phyloP scores from a whole-genome alignment of 2,888 invertebrate genomes.

The Escarpia spicata region DNA sequence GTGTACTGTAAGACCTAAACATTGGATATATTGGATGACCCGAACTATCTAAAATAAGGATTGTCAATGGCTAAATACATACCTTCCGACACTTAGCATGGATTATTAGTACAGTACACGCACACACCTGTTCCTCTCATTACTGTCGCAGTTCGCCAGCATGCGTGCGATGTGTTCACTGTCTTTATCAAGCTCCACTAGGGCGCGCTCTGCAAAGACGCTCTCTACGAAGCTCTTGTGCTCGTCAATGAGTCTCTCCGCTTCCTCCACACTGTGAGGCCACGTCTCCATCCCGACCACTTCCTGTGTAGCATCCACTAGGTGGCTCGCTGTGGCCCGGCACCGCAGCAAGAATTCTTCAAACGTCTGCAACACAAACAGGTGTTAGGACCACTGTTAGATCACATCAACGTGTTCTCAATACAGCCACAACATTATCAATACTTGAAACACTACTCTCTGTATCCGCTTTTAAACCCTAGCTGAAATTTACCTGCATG shows the following conservation, averaged over 20 bases:
- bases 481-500: neutral
- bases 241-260: neutral
- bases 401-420: neutral
- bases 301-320: neutral
- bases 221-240: neutral
- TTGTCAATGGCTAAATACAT: neutral
- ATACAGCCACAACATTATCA: neutral
- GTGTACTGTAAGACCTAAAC: no score
- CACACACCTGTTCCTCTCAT: neutral
- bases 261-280: neutral
- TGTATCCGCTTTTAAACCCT: neutral
- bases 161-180: neutral
- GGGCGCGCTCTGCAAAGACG: neutral
- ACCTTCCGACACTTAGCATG: neutral
- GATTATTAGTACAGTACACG: neutral
- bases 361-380: neutral
- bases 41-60: neutral
- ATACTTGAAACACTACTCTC: neutral
- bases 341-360: conserved; percentile 4
- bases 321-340: neutral
- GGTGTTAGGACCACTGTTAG: neutral
- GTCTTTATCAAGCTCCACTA: neutral
- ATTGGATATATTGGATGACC: neutral
- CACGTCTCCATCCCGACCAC: neutral
- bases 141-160: neutral